phyloP scores from a whole-genome alignment of 2,113 vertebrate species.

The Tyto alba region DNA sequence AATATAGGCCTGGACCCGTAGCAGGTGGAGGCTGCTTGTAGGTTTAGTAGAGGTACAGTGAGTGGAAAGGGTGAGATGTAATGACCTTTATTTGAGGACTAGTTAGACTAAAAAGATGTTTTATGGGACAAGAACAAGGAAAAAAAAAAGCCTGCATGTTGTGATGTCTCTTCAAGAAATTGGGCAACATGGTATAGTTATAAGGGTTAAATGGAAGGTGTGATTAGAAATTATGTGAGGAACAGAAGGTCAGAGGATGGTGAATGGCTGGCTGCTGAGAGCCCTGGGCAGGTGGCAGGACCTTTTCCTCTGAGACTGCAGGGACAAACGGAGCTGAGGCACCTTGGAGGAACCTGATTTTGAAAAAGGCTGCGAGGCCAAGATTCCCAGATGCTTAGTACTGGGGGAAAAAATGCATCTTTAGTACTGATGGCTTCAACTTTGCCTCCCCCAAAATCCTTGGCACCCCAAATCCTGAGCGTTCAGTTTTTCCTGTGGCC shows the following conservation, averaged over 20 bases:
- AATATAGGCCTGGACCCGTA: fast-evolving
- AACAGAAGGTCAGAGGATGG: not conserved
- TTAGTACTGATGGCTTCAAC: not conserved
- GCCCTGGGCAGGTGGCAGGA: not conserved
- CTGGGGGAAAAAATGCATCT: not conserved
- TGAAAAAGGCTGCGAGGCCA: too few relatives aligned
- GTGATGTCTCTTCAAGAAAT: not conserved
- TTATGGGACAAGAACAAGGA: too few relatives aligned
- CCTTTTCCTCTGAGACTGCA: not conserved
- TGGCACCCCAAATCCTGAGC: not conserved
- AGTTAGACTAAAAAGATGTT: not conserved
- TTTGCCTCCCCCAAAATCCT: too few relatives aligned
- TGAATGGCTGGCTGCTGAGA: not conserved
- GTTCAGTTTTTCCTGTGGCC: not conserved
- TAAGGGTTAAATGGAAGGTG: not conserved
- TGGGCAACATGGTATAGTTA: fast-evolving
- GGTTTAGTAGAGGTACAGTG: fast-evolving
- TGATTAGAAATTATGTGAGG: not conserved
- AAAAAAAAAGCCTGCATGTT: not conserved
- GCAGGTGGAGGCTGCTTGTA: not conserved
- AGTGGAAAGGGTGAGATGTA: not conserved
- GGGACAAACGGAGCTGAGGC: not conserved
- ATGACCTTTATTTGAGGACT: not conserved
- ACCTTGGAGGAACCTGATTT: not conserved
- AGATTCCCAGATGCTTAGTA: not conserved